phyloP scores from a whole-genome alignment of 2,113 vertebrate genomes.

The Gnathonemus echidnorhynchus region DNA sequence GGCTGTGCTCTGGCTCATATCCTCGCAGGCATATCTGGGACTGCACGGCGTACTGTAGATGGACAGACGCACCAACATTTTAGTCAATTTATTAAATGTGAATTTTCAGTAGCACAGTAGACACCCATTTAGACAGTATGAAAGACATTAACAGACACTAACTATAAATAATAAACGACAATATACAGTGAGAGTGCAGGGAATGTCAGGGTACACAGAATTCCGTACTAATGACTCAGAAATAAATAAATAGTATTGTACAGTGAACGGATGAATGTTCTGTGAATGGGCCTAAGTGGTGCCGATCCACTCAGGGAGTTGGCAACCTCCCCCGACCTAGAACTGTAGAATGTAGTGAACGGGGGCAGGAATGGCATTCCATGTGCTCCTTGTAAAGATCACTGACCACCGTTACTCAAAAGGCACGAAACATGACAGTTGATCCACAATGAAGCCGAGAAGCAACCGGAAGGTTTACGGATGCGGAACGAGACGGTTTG shows the following conservation, averaged over 20 bases:
- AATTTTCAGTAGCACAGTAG: not conserved
- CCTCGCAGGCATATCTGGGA: slow-evolving; percentile 61
- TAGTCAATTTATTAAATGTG: not conserved
- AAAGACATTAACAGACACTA: not conserved
- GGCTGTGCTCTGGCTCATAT: slow-evolving; percentile 65
- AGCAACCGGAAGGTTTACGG: not conserved
- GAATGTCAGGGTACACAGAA: not conserved
- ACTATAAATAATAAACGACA: not conserved
- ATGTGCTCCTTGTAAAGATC: not conserved
- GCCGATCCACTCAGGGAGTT: not conserved
- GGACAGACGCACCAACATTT: not conserved
- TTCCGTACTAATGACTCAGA: not conserved
- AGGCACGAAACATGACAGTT: not conserved
- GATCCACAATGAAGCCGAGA: not conserved
- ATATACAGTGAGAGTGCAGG: not conserved
- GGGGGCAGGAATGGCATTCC: not conserved
- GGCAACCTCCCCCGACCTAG: not conserved
- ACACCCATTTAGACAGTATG: not conserved
- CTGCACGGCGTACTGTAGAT: slow-evolving; percentile 76
- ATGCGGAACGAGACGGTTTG: not conserved
- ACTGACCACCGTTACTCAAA: not conserved
- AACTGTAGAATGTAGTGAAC: not conserved
- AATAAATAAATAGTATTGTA: not conserved
- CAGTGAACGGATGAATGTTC: not conserved
- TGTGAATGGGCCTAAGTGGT: not conserved